These are phyloP conservation scores for Typhlichthys subterraneus DNA, from an alignment of 2,797 vertebrate species.

Conservation along the genomic window DNA sequence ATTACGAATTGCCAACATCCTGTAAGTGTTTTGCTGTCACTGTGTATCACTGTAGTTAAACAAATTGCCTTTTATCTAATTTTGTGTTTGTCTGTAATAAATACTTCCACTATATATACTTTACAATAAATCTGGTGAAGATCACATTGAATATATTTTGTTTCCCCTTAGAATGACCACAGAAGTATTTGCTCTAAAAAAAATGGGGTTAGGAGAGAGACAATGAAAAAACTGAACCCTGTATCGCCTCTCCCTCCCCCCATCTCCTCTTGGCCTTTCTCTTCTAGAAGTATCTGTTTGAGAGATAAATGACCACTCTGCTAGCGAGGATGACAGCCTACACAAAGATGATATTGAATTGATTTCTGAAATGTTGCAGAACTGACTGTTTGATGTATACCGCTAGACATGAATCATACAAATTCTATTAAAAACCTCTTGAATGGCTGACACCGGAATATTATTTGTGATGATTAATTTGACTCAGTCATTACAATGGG, in stretches of 20 bases:
- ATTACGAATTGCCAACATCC: constrained; percentile 28
- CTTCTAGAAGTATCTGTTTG: constrained; percentile 84
- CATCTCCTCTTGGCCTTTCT: constrained; percentile 51
- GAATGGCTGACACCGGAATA: constrained; percentile 90
- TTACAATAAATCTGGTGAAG: constrained; percentile 32
- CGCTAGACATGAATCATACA: constrained; percentile 90
- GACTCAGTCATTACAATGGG: constrained; percentile 93
- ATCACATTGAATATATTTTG: background rate
- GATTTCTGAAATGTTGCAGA: constrained; percentile 90
- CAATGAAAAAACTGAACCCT: constrained; percentile 37
- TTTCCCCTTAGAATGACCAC: constrained; percentile 16
- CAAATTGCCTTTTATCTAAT: constrained; percentile 42
- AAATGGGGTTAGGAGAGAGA: constrained; percentile 38
- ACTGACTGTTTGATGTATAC: constrained; percentile 89
- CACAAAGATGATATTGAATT: constrained; percentile 90
- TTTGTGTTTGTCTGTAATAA: constrained; percentile 11
- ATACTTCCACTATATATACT: no score
- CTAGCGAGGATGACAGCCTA: constrained; percentile 84
- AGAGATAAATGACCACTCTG: constrained; percentile 83
- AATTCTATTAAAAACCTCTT: constrained; percentile 96
- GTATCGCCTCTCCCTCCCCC: constrained; percentile 61
- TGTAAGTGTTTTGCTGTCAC: constrained; percentile 26
- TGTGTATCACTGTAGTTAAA: constrained; percentile 24
- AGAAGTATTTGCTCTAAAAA: constrained; percentile 20
- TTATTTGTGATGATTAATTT: constrained; percentile 96